phyloP scores from a whole-genome alignment of 2,113 vertebrate genomes.

The Lepus timidus region DNA sequence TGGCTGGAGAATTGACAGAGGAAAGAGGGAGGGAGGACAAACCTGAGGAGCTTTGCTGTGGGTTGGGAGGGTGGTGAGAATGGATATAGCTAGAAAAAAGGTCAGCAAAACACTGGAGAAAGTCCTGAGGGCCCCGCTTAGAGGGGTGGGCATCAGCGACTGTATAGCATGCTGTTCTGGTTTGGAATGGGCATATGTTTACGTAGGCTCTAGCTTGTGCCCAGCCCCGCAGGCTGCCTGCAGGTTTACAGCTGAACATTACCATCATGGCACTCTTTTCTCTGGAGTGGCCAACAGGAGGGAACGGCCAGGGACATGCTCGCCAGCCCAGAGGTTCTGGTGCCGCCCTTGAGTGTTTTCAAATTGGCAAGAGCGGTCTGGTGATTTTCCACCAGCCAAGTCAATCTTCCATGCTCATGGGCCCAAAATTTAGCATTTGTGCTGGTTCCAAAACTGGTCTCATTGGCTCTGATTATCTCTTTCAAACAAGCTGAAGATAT shows the following conservation, averaged over 20 bases:
- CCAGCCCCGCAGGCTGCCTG: slow-evolving; percentile 71
- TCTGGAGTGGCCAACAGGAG: slow-evolving; percentile 44
- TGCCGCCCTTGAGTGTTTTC: slow-evolving; percentile 61
- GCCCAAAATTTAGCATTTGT: slow-evolving; percentile 74
- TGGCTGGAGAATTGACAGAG: slow-evolving; percentile 42
- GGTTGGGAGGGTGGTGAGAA: not conserved
- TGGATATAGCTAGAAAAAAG: not conserved
- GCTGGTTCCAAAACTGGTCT: slow-evolving; percentile 43
- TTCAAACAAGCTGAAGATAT: slow-evolving; percentile 64
- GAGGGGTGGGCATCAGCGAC: not conserved
- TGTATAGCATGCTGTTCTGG: not conserved
- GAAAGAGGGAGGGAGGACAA: not conserved
- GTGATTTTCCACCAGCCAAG: slow-evolving; percentile 65
- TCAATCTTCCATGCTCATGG: slow-evolving; percentile 69
- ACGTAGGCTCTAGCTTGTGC: slow-evolving; percentile 36
- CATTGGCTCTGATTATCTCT: slow-evolving; percentile 58
- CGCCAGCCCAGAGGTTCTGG: slow-evolving; percentile 75
- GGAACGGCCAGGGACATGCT: slow-evolving; percentile 46
- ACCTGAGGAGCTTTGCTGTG: not conserved
- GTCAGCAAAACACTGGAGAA: slow-evolving; percentile 18
- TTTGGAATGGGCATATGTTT: slow-evolving; percentile 69
- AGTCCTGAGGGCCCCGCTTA: slow-evolving; percentile 2
- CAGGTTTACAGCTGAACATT: slow-evolving; percentile 73
- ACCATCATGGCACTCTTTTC: slow-evolving; percentile 30
- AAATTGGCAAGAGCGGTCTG: slow-evolving; percentile 62